Base-by-base conservation (phyloP, 2,797 vertebrate genomes). In the Danio kyathit region DNA sequence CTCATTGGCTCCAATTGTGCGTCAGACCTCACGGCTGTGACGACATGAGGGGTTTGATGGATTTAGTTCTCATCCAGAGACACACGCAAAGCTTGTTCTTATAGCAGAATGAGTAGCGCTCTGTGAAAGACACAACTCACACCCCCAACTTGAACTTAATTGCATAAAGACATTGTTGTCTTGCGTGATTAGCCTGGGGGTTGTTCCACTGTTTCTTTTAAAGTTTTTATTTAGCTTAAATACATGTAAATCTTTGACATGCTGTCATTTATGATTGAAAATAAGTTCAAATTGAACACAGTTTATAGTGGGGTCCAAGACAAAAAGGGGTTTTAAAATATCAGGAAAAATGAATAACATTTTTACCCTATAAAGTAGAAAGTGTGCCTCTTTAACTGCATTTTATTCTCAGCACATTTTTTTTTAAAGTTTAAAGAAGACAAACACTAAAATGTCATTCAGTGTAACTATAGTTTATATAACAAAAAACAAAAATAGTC, bases 11-110 rank as follows among this genome's bases (percentile, higher is more conserved):
- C n/a, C 7, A 0, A 41, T 67, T 74, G 71, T 80, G 76, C 72
- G 60, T 82, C 66, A 66, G 17, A n/a, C 21, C n/a, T 66, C 75
- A 64, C 17, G 41, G 60, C 76, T 66, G 80, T 82, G 64, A 78
- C 14, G 52, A 79, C 71, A 49, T 57, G 54, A 19, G 49, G 5
- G 48, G 16, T 81, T 38, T 17, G 16, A 7, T 41, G 46, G 21
- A 44, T 56, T 29, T 41, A 54, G 10, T 48, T 5, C 21, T 48
- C n/a, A 17, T 41, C 6, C 16, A 48, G 46, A 0, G 6, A 61
- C 52, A 17, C 19, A 57, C 5, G 7, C 10, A 0, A 21, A 67
- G 17, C 43, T 71, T 7, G 51, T 54, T 7, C 38, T 51, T 76
- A 63, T 14, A 65, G 40, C 17, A 54, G 49, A 43, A 7, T 43